Evolutionary conservation across 2,113 vertebrate genomes (phyloP), one percentile per base, ranked within the genome.

Genomic region (Tachuris rubrigastra): DNA sequence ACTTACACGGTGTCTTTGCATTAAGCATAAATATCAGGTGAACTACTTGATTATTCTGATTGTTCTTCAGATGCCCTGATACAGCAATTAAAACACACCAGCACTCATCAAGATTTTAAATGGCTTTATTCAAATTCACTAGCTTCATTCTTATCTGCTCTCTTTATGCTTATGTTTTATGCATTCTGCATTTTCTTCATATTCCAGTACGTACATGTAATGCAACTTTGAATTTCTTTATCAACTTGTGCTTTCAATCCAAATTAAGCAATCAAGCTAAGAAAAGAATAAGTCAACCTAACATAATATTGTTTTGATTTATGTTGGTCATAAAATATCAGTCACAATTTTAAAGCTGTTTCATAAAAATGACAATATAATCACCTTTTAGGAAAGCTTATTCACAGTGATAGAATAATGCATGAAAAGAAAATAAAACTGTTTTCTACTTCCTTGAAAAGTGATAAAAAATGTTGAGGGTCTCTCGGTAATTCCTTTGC

Each of bases 31-130:
- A 85, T 89, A 90, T 72, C 50, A 74, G 7, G 33, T n/a, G 31
- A 93, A 90, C 91, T 56, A 85, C 95, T 94, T 97, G 21, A 91
- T 97, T 96, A 89, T 95, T 96, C 67, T 72, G 11, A 95, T 92
- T 97, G 84, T 46, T 96, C 75, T 96, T 97, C 67, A 94, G 52
- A 90, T 84, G 76, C 65, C 74, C 87, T 89, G 37, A 49, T 87
- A 85, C 19, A 85, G 16, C 73, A 97, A 95, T 94, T 96, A 96
- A 53, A 86, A 83, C 41, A 94, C 3, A 6, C 2, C 55, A 58
- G 33, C 58, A 96, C 79, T 94, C 49, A 93, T 55, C 28, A 72
- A 27, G 31, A 35, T 81, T 91, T 80, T 53, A 93, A 95, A 86
- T 88, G 49, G 27, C 20, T 90, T 89, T 89, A 80, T 86, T 96